phyloP scores from a whole-genome alignment of 1,140 invertebrate species.

The Aphis gossypii region DNA sequence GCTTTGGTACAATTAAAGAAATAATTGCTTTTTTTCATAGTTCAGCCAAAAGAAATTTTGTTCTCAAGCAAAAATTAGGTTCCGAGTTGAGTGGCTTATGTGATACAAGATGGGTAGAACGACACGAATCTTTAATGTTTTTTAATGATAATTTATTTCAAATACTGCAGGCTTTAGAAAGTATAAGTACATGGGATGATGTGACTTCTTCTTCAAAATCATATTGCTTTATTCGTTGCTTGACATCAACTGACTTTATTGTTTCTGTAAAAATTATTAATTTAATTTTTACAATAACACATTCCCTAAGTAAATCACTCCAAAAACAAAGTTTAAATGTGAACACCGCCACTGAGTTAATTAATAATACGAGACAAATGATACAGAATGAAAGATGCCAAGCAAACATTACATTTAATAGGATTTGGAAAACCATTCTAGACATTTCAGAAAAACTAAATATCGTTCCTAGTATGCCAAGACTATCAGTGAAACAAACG shows the following conservation, averaged over 20 bases:
- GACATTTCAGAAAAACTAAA: not conserved
- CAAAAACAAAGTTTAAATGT: slow-evolving; percentile 29
- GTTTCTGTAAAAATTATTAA: not conserved
- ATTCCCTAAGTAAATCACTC: not conserved
- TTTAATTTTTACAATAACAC: slow-evolving; percentile 37
- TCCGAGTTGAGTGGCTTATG: slow-evolving; percentile 8
- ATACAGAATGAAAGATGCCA: slow-evolving; percentile 9
- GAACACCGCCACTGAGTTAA: not conserved
- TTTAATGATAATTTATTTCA: slow-evolving; percentile 13
- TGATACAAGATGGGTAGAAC: slow-evolving; percentile 44
- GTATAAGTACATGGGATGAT: slow-evolving; percentile 4
- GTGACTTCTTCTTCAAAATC: slow-evolving; percentile 9
- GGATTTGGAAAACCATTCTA: not conserved
- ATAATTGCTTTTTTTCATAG: slow-evolving; percentile 34
- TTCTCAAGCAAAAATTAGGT: slow-evolving; percentile 34
- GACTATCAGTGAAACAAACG: not conserved
- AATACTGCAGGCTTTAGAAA: slow-evolving; percentile 23
- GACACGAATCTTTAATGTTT: not conserved
- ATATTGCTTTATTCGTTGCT: not conserved
- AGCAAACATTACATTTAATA: not conserved
- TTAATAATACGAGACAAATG: not conserved
- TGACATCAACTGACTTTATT: slow-evolving; percentile 14
- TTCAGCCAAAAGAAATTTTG: slow-evolving; percentile 32
- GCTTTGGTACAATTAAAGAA: slow-evolving; percentile 29
- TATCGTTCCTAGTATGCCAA: not conserved